These are phyloP conservation scores for Pollenia angustigena DNA, from an alignment of 2,888 invertebrate species.

Conservation along the genomic window DNA sequence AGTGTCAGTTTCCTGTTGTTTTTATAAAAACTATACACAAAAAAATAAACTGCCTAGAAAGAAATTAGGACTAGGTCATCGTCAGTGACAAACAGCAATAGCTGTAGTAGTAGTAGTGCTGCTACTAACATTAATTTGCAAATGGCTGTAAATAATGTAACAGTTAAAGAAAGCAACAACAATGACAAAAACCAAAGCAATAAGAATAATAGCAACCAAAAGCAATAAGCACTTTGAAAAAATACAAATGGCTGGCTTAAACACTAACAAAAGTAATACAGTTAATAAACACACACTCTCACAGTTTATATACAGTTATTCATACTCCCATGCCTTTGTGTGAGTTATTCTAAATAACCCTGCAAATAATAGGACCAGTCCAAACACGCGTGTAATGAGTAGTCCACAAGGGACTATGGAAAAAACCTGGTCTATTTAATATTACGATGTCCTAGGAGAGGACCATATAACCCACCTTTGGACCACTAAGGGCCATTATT, in stretches of 20 bases:
- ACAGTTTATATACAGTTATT: not conserved
- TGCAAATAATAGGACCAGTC: too few relatives aligned
- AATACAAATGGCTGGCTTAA: not conserved
- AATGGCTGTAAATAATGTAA: constrained; percentile 40
- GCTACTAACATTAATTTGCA: not conserved
- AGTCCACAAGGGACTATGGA: too few relatives aligned
- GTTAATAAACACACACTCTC: not conserved
- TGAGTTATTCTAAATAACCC: too few relatives aligned
- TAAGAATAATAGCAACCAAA: not conserved
- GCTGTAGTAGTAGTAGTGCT: not conserved
- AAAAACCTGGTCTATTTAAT: too few relatives aligned
- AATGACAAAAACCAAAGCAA: not conserved
- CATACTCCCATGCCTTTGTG: too few relatives aligned
- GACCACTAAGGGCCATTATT: too few relatives aligned
- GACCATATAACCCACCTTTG: too few relatives aligned
- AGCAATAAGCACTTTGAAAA: not conserved
- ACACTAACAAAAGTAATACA: not conserved
- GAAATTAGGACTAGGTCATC: constrained; percentile 46
- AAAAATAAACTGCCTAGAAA: not conserved
- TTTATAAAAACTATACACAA: not conserved
- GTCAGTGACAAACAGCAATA: constrained; percentile 11
- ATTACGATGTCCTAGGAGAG: too few relatives aligned
- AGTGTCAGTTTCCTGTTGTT: constrained; percentile 10
- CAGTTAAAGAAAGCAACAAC: not conserved
- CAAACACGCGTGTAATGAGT: too few relatives aligned